These are phyloP conservation scores for Diloba caeruleocephala DNA, from an alignment of 2,888 invertebrate species.

Conservation along the genomic window DNA sequence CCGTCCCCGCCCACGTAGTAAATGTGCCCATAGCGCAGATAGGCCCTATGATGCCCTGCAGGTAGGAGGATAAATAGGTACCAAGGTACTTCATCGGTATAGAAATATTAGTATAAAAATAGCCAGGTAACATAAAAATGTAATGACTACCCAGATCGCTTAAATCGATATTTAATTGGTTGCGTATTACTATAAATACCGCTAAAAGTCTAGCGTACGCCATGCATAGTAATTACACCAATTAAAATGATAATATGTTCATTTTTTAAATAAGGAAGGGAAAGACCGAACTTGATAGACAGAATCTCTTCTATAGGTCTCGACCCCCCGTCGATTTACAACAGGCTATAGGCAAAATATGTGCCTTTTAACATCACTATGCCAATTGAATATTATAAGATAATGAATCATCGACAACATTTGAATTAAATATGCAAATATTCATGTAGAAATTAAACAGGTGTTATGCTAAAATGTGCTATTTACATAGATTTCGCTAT, in stretches of 20 bases:
- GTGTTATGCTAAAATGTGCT: slow-evolving; percentile 50
- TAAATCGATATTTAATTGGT: slow-evolving; percentile 23
- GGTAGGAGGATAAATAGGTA: no score
- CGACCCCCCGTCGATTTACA: slow-evolving; percentile 42
- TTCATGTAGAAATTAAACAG: slow-evolving; percentile 54
- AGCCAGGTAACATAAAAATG: slow-evolving; percentile 9
- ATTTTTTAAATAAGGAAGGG: slow-evolving; percentile 15
- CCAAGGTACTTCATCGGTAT: no score
- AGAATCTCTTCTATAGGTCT: slow-evolving; percentile 23
- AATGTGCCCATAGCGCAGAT: no score
- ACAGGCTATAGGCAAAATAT: slow-evolving; percentile 38
- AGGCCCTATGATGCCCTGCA: no score
- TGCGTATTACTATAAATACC: slow-evolving; percentile 12
- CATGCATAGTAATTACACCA: slow-evolving; percentile 6
- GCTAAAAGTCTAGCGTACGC: slow-evolving; percentile 10
- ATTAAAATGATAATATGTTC: slow-evolving; percentile 28
- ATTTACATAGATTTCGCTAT: slow-evolving; percentile 47
- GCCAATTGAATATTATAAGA: slow-evolving; percentile 65
- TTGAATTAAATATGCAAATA: slow-evolving; percentile 46
- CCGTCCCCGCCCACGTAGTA: no score
- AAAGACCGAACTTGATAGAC: not conserved
- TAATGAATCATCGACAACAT: slow-evolving; percentile 62
- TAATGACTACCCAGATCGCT: slow-evolving; percentile 14
- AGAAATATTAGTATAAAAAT: no score
- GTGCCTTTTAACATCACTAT: slow-evolving; percentile 34